Conservation (phyloP, 2,113 vertebrate species). For the Callocephalon fimbriatum region DNA sequence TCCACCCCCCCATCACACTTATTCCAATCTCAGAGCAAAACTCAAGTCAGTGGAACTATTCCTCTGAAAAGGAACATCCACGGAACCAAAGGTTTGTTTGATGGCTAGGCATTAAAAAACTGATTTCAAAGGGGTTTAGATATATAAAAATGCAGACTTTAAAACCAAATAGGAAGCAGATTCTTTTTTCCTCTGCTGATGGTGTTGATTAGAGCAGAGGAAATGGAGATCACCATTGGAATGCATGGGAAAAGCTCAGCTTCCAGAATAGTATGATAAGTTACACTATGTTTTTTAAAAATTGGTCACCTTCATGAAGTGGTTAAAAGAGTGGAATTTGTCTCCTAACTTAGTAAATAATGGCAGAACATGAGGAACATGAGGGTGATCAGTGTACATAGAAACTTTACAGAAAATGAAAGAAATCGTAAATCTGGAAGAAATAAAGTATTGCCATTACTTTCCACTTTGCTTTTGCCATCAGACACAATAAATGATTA, state of each 20-base stretch:
- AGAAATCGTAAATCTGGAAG: background rate
- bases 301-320: background rate
- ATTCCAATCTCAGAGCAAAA: background rate
- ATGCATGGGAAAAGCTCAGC: conserved; percentile 56
- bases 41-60: background rate
- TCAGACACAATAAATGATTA: background rate
- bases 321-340: background rate
- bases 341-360: background rate
- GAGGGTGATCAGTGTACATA: accelerated
- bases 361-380: background rate
- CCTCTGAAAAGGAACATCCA: background rate
- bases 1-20: background rate
- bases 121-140: background rate
- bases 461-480: background rate
- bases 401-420: background rate
- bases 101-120: background rate
- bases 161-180: conserved; percentile 50
- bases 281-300: background rate
- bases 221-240: conserved; percentile 57
- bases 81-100: background rate
- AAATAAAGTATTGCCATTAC: background rate
- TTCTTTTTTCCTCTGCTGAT: conserved; percentile 15
- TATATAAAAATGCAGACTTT: background rate
- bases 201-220: conserved; percentile 61
- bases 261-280: background rate